Evolutionary conservation across 2,113 vertebrate species (phyloP).

Genomic region (Arothron firmamentum): DNA sequence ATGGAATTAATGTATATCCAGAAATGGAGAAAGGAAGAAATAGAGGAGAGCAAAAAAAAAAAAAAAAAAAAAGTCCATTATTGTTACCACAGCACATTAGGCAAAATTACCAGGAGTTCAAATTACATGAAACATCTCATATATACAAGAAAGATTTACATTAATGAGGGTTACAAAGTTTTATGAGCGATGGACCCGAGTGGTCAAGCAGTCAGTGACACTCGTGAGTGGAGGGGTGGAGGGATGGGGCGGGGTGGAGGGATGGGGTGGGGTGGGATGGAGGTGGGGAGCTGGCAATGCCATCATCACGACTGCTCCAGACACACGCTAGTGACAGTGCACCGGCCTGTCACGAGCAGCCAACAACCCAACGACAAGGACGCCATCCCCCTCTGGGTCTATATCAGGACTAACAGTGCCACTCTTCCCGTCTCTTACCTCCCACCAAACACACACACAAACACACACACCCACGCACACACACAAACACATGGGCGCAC

Average conservation of each 20-base stretch:
- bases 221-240: constrained; percentile 61
- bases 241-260: background rate
- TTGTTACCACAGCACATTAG: constrained; percentile 78
- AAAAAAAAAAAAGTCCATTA: constrained; percentile 70
- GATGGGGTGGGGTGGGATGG: background rate
- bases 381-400: constrained; percentile 49
- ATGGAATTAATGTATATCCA: constrained; percentile 63
- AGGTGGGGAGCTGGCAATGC: constrained; percentile 38
- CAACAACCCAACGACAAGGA: constrained; percentile 58
- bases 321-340: constrained; percentile 55
- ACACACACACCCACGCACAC: too few species aligned
- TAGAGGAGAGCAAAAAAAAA: constrained; percentile 51
- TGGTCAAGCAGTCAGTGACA: constrained; percentile 66
- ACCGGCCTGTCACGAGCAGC: constrained; percentile 42
- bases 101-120: constrained; percentile 80
- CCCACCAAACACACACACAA: constrained; percentile 7
- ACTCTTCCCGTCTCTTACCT: constrained; percentile 12
- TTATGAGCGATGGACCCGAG: constrained; percentile 58
- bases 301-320: constrained; percentile 62
- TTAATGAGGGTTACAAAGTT: constrained; percentile 66
- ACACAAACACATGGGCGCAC: too few species aligned
- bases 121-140: constrained; percentile 78
- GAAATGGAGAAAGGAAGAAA: constrained; percentile 32
- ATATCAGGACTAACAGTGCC: constrained; percentile 51
- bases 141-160: constrained; percentile 78